Conservation (phyloP, 2,888 invertebrate species). For the Campopleginae sp. region DNA sequence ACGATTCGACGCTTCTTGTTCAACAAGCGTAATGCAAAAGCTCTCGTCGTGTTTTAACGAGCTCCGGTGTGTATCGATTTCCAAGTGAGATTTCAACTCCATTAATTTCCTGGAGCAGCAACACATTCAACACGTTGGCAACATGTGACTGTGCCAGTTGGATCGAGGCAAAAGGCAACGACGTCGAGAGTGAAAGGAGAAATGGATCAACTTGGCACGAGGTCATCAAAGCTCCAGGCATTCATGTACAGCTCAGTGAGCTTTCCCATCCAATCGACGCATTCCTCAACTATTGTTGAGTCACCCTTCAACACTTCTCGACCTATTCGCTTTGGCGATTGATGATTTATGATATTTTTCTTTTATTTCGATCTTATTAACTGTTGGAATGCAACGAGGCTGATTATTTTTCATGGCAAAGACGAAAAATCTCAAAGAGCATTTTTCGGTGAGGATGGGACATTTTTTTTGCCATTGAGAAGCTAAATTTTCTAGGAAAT, state of each 20-base stretch:
- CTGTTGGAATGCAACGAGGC: too few species aligned
- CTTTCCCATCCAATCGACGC: background rate
- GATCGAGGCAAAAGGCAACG: slow-evolving; percentile 9
- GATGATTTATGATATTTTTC: background rate
- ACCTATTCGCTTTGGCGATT: background rate
- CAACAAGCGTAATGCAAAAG: slow-evolving; percentile 56
- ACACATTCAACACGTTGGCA: slow-evolving; percentile 35
- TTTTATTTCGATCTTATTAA: too few species aligned
- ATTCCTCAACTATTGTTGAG: background rate
- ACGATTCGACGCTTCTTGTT: slow-evolving; percentile 37
- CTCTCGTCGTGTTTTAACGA: slow-evolving; percentile 39
- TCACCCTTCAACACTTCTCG: background rate
- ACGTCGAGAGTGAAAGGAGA: slow-evolving; percentile 58
- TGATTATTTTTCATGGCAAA: too few species aligned
- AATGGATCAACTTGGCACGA: slow-evolving; percentile 55
- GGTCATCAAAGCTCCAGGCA: slow-evolving; percentile 40
- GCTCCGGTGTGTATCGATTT: slow-evolving; percentile 54
- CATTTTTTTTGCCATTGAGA: too few species aligned
- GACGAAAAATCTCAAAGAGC: too few species aligned
- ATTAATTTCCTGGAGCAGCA: slow-evolving; percentile 61
- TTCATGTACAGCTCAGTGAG: slow-evolving; percentile 19
- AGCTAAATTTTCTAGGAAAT: too few species aligned
- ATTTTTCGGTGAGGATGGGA: too few species aligned
- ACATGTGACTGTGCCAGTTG: background rate
- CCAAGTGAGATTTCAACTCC: slow-evolving; percentile 57